A percentile compares a stretch with the other conserved stretches of the same genome.
Conservation (phyloP, 2,888 invertebrate species). For the Lottia gigantea region DNA sequence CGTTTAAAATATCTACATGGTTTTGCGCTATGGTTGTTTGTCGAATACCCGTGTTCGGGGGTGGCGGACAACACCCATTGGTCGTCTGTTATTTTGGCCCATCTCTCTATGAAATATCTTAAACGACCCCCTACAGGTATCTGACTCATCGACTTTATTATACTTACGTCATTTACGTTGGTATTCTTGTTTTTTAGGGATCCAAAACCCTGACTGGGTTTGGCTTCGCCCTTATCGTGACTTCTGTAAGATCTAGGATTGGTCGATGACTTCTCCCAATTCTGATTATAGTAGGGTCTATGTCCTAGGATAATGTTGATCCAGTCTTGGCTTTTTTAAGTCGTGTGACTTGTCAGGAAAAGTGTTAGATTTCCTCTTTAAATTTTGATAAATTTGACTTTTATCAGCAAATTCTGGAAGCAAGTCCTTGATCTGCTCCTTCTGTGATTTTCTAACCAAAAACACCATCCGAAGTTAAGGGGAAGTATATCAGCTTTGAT, state of each 20-base stretch:
- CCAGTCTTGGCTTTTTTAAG: neutral
- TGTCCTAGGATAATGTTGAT: neutral
- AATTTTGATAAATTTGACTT: neutral
- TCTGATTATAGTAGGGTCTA: too few species aligned
- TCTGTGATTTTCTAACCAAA: conserved; percentile 33
- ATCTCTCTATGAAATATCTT: conserved; percentile 24
- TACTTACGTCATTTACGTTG: too few species aligned
- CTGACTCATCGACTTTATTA: conserved; percentile 8
- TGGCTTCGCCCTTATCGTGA: too few species aligned
- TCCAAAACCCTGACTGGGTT: too few species aligned
- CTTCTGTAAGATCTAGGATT: too few species aligned
- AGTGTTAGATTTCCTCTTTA: too few species aligned
- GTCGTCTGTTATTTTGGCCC: conserved; percentile 29
- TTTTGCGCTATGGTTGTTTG: conserved; percentile 16
- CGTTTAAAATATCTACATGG: conserved; percentile 7
- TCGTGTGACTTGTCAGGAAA: neutral
- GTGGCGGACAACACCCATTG: conserved; percentile 26
- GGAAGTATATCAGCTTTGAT: neutral
- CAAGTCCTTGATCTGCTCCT: conserved; percentile 23
- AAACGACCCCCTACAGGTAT: conserved; percentile 32
- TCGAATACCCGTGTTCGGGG: conserved; percentile 21
- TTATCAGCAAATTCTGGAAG: conserved; percentile 21
- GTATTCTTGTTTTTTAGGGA: too few species aligned
- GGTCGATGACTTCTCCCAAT: too few species aligned
- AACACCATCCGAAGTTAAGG: conserved; percentile 19